Percentiles rank a stretch among this genome's conserved stretches.
Conservation (phyloP, 1,140 invertebrate species). For the Nymphalis io region DNA sequence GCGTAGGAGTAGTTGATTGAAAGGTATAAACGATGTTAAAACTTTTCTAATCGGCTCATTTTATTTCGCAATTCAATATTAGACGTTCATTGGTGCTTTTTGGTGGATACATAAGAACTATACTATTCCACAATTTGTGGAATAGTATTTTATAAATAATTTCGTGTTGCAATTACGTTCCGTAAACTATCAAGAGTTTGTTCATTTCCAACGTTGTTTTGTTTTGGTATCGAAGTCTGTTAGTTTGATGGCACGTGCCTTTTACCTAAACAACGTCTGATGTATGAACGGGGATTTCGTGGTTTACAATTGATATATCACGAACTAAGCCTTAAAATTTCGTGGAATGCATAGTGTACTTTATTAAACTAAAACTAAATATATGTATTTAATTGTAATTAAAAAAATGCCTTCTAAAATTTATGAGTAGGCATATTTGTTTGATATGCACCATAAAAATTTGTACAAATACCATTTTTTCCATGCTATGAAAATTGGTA, state of each 20-base stretch:
- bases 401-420: too few species aligned
- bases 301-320: conserved; percentile 20
- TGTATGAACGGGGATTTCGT: conserved; percentile 4
- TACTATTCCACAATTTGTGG: too few species aligned
- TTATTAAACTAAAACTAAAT: background rate
- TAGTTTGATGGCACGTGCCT: conserved; percentile 57
- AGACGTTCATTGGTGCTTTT: too few species aligned
- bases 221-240: conserved; percentile 67
- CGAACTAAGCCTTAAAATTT: background rate
- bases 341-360: background rate
- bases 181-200: background rate
- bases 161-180: too few species aligned
- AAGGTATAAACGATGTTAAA: background rate
- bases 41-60: too few species aligned
- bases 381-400: background rate
- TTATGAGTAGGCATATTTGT: too few species aligned
- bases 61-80: too few species aligned
- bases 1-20: background rate
- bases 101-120: too few species aligned
- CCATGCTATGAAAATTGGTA: too few species aligned
- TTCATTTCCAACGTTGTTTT: conserved; percentile 41
- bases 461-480: too few species aligned
- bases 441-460: too few species aligned
- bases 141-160: too few species aligned
- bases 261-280: conserved; percentile 50